Evolutionary conservation across 1,140 invertebrate genomes (phyloP).

Genomic region (Ceratina japonica): DNA sequence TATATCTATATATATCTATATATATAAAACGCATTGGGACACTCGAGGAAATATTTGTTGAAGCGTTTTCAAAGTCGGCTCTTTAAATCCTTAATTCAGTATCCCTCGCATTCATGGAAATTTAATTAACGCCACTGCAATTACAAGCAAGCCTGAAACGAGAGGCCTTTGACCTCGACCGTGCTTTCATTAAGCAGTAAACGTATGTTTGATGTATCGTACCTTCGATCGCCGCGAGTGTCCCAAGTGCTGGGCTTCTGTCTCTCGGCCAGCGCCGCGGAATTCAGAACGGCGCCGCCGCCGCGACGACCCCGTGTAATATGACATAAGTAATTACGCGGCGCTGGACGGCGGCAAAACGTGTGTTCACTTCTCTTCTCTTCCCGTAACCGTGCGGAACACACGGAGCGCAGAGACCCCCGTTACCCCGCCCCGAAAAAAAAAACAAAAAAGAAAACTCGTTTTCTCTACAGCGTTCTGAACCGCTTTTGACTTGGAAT

Average conservation of each 20-base stretch:
- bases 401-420: not conserved
- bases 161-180: conserved; percentile 11
- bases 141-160: conserved; percentile 7
- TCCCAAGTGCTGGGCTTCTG: conserved; percentile 29
- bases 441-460: conserved; percentile 1
- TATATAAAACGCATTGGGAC: not conserved
- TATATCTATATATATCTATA: too few relatives aligned
- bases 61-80: not conserved
- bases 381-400: not conserved
- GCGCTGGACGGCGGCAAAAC: conserved; percentile 31
- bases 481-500: conserved; percentile 63
- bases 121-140: conserved; percentile 38
- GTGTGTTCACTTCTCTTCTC: not conserved
- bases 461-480: conserved; percentile 53
- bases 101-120: not conserved
- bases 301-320: not conserved
- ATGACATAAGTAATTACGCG: conserved; percentile 14
- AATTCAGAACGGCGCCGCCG: not conserved
- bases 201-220: not conserved
- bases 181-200: not conserved
- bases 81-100: not conserved
- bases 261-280: not conserved
- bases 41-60: conserved; percentile 12
- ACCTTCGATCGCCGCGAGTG: conserved; percentile 15
- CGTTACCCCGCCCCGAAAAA: not conserved